Conservation (phyloP, 1,140 invertebrate species). For the Thereuonema tuberculata region DNA sequence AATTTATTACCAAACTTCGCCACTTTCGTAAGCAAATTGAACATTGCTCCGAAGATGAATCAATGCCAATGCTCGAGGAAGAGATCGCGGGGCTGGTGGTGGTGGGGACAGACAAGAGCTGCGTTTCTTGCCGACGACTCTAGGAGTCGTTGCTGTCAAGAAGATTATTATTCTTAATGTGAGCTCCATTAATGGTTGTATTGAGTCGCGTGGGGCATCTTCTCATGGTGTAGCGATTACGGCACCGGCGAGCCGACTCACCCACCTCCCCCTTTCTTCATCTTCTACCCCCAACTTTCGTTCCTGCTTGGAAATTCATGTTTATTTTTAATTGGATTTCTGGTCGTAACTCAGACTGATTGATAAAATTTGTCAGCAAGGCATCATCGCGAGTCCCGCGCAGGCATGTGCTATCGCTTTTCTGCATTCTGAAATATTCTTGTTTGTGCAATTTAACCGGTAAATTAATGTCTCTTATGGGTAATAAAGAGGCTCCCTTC, state of each 20-base stretch:
- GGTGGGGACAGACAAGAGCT: too few relatives aligned
- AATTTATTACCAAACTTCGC: too few relatives aligned
- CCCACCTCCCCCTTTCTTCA: too few relatives aligned
- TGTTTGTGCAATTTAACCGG: slow-evolving; percentile 1
- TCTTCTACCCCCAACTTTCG: not conserved
- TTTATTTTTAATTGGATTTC: slow-evolving; percentile 10
- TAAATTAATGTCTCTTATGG: slow-evolving; percentile 4
- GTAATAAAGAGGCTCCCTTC: slow-evolving; percentile 1
- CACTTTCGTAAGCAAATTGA: too few relatives aligned
- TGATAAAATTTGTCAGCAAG: slow-evolving; percentile 9
- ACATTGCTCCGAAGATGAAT: too few relatives aligned
- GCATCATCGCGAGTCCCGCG: not conserved
- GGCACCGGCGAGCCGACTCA: not conserved
- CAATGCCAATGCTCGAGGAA: too few relatives aligned
- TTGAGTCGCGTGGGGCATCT: not conserved
- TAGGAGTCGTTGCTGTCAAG: too few relatives aligned
- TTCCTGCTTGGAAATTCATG: not conserved
- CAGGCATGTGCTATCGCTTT: not conserved
- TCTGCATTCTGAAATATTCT: not conserved
- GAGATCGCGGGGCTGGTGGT: too few relatives aligned
- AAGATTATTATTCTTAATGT: slow-evolving; percentile 2
- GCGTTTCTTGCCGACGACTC: too few relatives aligned
- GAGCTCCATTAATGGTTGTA: not conserved
- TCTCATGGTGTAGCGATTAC: not conserved
- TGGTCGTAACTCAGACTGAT: not conserved